Base-by-base conservation (phyloP, 1,140 invertebrate genomes). In the Aleiodes sp. region DNA sequence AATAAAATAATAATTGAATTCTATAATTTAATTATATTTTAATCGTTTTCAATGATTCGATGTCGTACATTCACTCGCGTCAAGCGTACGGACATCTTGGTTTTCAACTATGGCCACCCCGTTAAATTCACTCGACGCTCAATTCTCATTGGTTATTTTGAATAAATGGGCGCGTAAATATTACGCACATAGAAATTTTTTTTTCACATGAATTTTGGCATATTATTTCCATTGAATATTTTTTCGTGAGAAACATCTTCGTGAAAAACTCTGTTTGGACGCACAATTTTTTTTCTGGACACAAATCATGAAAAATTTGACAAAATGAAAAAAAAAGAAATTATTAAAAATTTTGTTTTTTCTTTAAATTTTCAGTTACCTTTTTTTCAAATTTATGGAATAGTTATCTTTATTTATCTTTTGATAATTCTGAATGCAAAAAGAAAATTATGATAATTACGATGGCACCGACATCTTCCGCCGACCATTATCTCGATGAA, bases 51-150 rank as follows among this genome's bases (percentile, higher is more conserved):
- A 28, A 28, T 12, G n/a, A 41, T 29, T n/a, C n/a, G n/a, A n/a
- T 24, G 19, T 29, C 19, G 35, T 61, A 28, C 28, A 56, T 33
- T 19, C 26, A 29, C 8, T 60, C 57, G 65, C 56, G 59, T 68
- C 56, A 61, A 68, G 65, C 65, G 21, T 39, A 41, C 65, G 24
- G 56, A 68, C 65, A 68, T 68, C 33, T 68, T 68, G 65, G 56
- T 57, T 66, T 24, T 24, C n/a, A 24, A 52, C 46, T 52, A 52
- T 52, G 46, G 46, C 46, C 46, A 52, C 46, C 39, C 39, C 19
- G 39, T 43, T 52, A 24, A 21, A 52, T 24, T 52, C 10, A 24
- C 10, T 24, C 19, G 19, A 52, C 46, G 21, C 21, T 52, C 19
- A 52, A 1, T 52, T 52, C 2, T 19, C 46, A 52, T 52, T 52